Base-by-base conservation (phyloP, 2,888 invertebrate species). In the Xylota sylvarum region DNA sequence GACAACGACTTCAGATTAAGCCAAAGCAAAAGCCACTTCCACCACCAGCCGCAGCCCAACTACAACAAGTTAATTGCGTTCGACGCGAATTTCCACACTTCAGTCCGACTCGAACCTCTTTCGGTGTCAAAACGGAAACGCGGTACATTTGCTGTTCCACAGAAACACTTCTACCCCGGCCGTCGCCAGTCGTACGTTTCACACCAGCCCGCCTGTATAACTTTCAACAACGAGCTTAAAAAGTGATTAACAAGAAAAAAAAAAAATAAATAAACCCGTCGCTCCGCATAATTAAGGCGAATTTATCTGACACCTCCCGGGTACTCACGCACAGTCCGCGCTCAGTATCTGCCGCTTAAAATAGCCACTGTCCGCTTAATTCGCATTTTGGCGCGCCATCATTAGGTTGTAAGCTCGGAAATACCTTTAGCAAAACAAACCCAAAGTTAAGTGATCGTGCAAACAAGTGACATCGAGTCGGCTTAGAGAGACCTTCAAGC, bases 91-190 rank as follows among this genome's bases (percentile, higher is more conserved):
- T 80, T 81, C 67, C 65, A 81, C 85, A 85, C 67, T 80, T 85
- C 81, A 85, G 85, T 85, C 76, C 72, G 76, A 77, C 65, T 85
- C 81, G 81, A 85, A 85, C 85, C 81, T 80, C 81, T 77, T 72
- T 76, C 76, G 72, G 85, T 76, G 19, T 46, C 67, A 80, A 85
- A 85, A 81, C 85, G 85, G 72, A 81, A 85, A 72, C 81, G 52
- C 74, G 40, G 69, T 65, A 48, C 12, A 17, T 43, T 73, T 60
- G 35, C 35, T 6, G 19, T 50, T 14, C 17, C 30, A 1, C 27
- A 40, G 43, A n/a, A 23, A 64, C 32, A 14, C 4, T 40, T 48
- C 40, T 17, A 23, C 37, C 60, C 46, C 35, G 32, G 77, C 40
- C 43, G 60, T 10, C 30, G 58, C 32, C 35, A 35, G 40, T 52